Conservation (phyloP, 2,888 invertebrate genomes). For the Heliconius charithonia region DNA sequence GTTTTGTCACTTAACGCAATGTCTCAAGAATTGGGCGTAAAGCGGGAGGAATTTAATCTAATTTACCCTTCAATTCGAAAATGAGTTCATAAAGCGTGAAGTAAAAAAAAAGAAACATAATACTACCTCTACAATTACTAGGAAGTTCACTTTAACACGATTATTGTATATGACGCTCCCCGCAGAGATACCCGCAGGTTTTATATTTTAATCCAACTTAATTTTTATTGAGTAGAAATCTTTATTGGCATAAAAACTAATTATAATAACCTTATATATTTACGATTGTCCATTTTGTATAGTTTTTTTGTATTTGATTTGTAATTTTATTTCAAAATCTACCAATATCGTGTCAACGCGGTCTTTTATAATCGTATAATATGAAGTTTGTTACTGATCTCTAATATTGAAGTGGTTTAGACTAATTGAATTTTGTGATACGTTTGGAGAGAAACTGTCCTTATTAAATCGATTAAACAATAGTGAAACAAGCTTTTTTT, state of each 20-base stretch:
- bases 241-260: slow-evolving; percentile 30
- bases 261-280: slow-evolving; percentile 39
- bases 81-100: no score
- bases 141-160: slow-evolving; percentile 36
- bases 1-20: no score
- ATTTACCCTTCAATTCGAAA: no score
- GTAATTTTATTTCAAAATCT: slow-evolving; percentile 10
- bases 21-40: no score
- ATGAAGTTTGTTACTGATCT: neutral
- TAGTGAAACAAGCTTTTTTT: neutral
- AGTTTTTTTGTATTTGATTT: slow-evolving; percentile 2
- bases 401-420: neutral
- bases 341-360: neutral
- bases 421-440: slow-evolving; percentile 6
- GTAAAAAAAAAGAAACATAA: neutral
- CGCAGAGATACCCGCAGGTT: slow-evolving; percentile 43
- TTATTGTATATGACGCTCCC: slow-evolving; percentile 41
- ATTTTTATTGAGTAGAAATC: slow-evolving; percentile 37
- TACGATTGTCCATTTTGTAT: slow-evolving; percentile 31
- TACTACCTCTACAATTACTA: slow-evolving; percentile 23
- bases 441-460: neutral
- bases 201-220: slow-evolving; percentile 47
- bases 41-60: no score
- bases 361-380: slow-evolving; percentile 11
- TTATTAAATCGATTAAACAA: neutral